Evolutionary conservation across 2,888 invertebrate species (phyloP).

Genomic region (Chalcosyrphus nemorum): DNA sequence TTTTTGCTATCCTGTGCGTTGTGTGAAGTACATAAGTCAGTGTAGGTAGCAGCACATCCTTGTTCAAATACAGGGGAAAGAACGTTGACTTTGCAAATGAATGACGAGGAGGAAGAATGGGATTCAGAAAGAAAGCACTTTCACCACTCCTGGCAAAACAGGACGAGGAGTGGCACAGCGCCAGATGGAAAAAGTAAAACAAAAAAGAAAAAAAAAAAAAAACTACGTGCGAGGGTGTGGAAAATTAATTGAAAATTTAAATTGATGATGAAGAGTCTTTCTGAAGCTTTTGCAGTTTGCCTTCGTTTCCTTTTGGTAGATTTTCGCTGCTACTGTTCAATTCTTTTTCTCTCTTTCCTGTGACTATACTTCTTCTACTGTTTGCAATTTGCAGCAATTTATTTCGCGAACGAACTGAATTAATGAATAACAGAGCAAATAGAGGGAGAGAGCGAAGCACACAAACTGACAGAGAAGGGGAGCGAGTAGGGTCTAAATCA

Average conservation of each 20-base stretch:
- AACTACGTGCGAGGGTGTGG: slow-evolving; percentile 44
- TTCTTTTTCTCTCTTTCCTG: not conserved
- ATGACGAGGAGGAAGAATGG: not conserved
- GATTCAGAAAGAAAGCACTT: slow-evolving; percentile 20
- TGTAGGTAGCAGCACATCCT: not conserved
- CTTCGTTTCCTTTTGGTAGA: not conserved
- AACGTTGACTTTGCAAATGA: slow-evolving; percentile 32
- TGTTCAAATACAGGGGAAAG: not conserved
- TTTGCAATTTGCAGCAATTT: slow-evolving; percentile 63
- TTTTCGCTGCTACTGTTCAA: not conserved
- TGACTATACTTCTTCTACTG: slow-evolving; percentile 1
- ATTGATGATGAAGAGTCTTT: slow-evolving; percentile 60
- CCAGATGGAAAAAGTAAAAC: not conserved
- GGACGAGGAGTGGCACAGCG: not conserved
- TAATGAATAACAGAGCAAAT: slow-evolving; percentile 52
- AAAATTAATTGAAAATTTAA: slow-evolving; percentile 70
- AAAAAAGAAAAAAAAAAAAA: too few relatives aligned
- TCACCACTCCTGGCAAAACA: not conserved
- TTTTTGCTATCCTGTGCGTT: not conserved
- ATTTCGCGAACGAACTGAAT: slow-evolving; percentile 44
- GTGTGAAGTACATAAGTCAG: not conserved
- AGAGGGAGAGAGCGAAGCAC: not conserved
- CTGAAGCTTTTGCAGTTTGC: slow-evolving; percentile 5
- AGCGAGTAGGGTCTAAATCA: not conserved
- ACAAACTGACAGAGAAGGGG: too few relatives aligned